Evolutionary conservation across 2,797 vertebrate genomes (phyloP).

Genomic region (Heteromormyrus szaboi): DNA sequence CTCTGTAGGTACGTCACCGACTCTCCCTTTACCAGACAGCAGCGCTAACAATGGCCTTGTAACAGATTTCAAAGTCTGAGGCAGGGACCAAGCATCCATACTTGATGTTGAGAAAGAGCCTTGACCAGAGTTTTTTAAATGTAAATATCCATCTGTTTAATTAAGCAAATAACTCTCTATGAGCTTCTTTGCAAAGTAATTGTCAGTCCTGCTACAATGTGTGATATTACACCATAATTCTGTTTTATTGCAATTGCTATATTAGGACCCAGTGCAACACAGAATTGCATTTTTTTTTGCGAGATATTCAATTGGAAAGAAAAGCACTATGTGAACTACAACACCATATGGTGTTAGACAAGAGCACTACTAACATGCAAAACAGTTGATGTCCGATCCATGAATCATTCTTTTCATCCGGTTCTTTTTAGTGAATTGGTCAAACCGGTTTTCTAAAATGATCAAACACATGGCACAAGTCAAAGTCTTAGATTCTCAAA

Average conservation of each 20-base stretch:
- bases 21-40: not conserved
- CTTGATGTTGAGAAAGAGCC: not conserved
- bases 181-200: not conserved
- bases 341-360: not conserved
- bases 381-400: not conserved
- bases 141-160: not conserved
- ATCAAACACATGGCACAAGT: not conserved
- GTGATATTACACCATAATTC: not conserved
- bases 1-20: constrained; percentile 77
- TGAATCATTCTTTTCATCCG: not conserved
- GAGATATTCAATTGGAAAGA: not conserved
- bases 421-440: not conserved
- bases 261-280: not conserved
- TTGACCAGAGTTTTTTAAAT: not conserved
- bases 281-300: not conserved
- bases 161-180: not conserved
- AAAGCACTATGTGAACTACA: not conserved
- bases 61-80: not conserved
- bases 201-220: not conserved
- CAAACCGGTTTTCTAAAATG: not conserved
- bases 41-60: not conserved
- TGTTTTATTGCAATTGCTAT: not conserved
- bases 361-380: not conserved
- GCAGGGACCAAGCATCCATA: not conserved
- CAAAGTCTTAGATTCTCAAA: not conserved